Conservation (phyloP, 2,113 vertebrate genomes). For the Barnardius zonarius region DNA sequence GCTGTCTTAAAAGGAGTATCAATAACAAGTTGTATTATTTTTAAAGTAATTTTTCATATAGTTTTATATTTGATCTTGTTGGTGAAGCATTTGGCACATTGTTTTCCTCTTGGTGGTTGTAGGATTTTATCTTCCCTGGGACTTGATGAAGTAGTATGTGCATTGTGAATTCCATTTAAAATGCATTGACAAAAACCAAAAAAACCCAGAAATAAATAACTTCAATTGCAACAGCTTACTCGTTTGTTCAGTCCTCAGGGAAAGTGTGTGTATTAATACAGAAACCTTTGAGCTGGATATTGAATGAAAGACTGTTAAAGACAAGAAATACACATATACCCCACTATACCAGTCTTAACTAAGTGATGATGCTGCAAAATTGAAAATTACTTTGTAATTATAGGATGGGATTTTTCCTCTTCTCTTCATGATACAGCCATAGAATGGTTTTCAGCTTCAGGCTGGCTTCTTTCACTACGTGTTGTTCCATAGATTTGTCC, state of each 20-base stretch:
- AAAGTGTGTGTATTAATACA: neutral
- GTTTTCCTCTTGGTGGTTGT: neutral
- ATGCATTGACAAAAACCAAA: neutral
- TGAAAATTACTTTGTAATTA: neutral
- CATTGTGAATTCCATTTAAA: neutral
- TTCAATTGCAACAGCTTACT: neutral
- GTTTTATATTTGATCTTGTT: neutral
- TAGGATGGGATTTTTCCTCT: neutral
- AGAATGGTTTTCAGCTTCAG: neutral
- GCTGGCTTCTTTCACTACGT: neutral
- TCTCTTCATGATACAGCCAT: neutral
- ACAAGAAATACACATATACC: neutral
- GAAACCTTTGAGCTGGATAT: neutral
- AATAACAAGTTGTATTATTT: neutral
- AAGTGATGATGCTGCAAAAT: neutral
- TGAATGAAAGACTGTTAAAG: neutral
- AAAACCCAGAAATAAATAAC: neutral
- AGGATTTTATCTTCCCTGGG: neutral
- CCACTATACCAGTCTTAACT: neutral
- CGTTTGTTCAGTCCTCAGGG: neutral
- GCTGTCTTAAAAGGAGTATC: neutral
- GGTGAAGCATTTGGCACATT: neutral
- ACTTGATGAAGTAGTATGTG: neutral
- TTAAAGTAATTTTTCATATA: fast-evolving
- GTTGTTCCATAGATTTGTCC: neutral